Evolutionary conservation across 1,140 invertebrate species (phyloP).

Genomic region (Trinorchestia longiramus): DNA sequence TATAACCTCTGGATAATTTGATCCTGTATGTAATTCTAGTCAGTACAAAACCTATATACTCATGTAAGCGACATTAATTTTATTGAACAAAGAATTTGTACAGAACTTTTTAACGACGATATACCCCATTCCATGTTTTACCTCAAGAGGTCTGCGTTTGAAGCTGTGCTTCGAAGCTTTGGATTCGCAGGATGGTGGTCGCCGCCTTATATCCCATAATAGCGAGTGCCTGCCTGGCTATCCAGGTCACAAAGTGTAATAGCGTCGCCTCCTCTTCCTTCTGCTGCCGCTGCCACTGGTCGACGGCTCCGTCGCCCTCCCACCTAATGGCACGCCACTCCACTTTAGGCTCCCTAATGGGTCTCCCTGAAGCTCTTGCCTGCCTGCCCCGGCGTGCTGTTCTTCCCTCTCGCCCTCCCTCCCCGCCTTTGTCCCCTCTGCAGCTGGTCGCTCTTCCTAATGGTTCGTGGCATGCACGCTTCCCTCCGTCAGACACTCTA

Average conservation of each 20-base stretch:
- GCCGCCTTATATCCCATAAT: constrained; percentile 17
- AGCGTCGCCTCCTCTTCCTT: constrained; percentile 5
- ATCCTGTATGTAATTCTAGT: neutral
- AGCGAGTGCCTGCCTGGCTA: constrained; percentile 28
- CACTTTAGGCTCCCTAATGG: constrained; percentile 54
- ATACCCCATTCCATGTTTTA: neutral
- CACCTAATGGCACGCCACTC: constrained; percentile 53
- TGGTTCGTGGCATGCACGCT: constrained; percentile 52
- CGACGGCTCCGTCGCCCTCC: constrained; percentile 35
- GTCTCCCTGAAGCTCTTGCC: constrained; percentile 54
- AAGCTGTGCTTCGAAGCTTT: neutral
- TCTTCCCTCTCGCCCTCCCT: neutral
- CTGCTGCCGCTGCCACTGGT: constrained; percentile 20
- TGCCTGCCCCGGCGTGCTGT: constrained; percentile 1
- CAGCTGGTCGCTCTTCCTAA: constrained; percentile 42
- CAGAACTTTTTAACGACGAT: neutral
- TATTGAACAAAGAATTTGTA: neutral
- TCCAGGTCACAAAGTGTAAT: constrained; percentile 40
- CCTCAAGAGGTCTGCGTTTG: neutral
- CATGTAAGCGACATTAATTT: neutral
- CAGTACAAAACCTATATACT: neutral
- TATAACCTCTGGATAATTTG: neutral
- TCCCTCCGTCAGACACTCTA: constrained; percentile 42
- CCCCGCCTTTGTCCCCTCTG: constrained; percentile 13
- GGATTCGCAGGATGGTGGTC: neutral